Conservation (phyloP, 2,888 invertebrate species). For the Phyllotreta cruciferae region DNA sequence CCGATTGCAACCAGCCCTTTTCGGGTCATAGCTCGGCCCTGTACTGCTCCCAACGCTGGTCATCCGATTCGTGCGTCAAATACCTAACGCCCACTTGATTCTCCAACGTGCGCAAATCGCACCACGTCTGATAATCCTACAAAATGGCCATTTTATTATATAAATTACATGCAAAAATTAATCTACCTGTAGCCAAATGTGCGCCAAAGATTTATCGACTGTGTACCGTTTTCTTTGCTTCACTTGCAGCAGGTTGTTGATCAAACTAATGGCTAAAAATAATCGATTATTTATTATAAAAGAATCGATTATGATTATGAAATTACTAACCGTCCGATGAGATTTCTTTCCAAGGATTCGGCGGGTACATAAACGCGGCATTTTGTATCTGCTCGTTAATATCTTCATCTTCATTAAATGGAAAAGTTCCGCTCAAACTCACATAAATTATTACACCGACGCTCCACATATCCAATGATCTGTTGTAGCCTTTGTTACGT, state of each 20-base stretch:
- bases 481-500: conserved; percentile 97
- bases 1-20: conserved; percentile 63
- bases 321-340: conserved; percentile 77
- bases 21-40: conserved; percentile 57
- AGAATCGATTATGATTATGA: neutral
- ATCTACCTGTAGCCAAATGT: conserved; percentile 92
- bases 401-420: conserved; percentile 99
- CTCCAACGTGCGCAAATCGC: conserved; percentile 90
- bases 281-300: neutral
- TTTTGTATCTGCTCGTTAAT: conserved; percentile 99
- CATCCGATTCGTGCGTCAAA: conserved; percentile 91
- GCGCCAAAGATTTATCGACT: conserved; percentile 94
- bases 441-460: conserved; percentile 99
- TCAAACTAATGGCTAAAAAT: conserved; percentile 92
- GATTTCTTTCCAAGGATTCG: conserved; percentile 96
- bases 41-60: conserved; percentile 79
- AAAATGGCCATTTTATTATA: conserved; percentile 36
- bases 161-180: neutral
- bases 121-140: conserved; percentile 92
- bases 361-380: conserved; percentile 99
- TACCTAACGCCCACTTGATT: conserved; percentile 75
- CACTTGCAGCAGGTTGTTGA: conserved; percentile 96
- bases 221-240: conserved; percentile 94
- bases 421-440: conserved; percentile 97
- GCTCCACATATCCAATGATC: conserved; percentile 99